Base-by-base conservation (phyloP, 2,113 vertebrate species). In the Ailurus styani region DNA sequence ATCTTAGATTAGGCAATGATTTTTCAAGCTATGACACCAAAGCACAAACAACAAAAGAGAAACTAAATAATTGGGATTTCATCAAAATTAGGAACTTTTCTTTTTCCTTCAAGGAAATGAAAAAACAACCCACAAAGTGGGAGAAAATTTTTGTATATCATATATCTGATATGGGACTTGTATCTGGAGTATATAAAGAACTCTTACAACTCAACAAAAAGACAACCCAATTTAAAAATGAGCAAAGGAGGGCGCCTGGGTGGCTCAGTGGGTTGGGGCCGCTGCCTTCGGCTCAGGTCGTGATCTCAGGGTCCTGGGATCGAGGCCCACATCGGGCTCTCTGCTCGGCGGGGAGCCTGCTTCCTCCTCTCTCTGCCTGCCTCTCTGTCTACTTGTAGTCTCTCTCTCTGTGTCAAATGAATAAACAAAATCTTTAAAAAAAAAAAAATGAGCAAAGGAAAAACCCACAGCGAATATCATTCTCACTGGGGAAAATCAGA, bases 11-110 rank as follows among this genome's bases (percentile, higher is more conserved):
- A 64, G 25, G 27, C 31, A 66, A 78, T 20, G n/a, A 37, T 75
- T 93, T 47, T 85, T 68, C 68, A 87, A 91, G 50, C 55, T 62
- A 86, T 14, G 45, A 95, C 40, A 94, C 31, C 23, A 93, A 92
- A 87, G 66, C 2, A 79, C 10, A 90, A 79, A 45, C 54, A 89
- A 78, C 29, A 50, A 70, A 66, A 88, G 23, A 37, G 55, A 72
- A 88, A 50, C 37, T 6, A 89, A 62, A 10, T 60, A 94, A 75
- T 31, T 5, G 73, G 14, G 7, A 84, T 70, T 95, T 89, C 29
- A 96, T 55, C 42, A 75, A 96, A 97, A 96, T 95, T 57, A 90
- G 55, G 42, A 82, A 70, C 70, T 62, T 89, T n/a, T 64, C 47
- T 79, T 21, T 85, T 94, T 81, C 55, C 79, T 85, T 96, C 55